phyloP scores from a whole-genome alignment of 2,888 invertebrate genomes.

The Notocelia uddmanniana region DNA sequence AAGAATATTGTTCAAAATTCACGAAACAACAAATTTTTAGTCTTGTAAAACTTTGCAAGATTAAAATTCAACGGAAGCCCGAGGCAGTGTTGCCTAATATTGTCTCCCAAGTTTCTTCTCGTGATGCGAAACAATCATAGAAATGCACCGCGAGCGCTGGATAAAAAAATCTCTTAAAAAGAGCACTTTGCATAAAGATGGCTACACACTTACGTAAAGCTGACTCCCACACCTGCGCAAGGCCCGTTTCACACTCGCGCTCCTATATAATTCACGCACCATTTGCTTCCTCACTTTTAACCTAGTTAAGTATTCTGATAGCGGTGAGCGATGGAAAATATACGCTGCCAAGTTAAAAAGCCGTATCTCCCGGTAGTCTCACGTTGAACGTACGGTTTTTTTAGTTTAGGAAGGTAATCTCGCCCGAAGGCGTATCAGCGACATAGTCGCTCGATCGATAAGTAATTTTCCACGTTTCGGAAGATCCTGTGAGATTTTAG shows the following conservation, averaged over 20 bases:
- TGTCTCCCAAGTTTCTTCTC: neutral
- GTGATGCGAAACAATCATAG: neutral
- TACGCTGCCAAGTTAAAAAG: neutral
- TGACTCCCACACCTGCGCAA: slow-evolving; percentile 33
- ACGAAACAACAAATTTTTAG: neutral
- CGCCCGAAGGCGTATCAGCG: slow-evolving; percentile 13
- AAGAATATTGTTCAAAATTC: neutral
- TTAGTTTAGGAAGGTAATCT: neutral
- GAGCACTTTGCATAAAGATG: neutral
- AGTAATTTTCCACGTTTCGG: slow-evolving; percentile 19
- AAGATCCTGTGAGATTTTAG: slow-evolving; percentile 16
- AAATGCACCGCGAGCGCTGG: neutral
- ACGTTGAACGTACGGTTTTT: neutral
- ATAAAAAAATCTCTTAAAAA: neutral
- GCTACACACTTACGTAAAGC: neutral
- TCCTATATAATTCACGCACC: slow-evolving; percentile 47
- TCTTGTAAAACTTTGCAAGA: slow-evolving; percentile 12
- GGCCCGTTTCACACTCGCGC: slow-evolving; percentile 21
- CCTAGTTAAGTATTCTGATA: slow-evolving; percentile 44
- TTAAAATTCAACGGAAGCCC: neutral
- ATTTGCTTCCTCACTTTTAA: slow-evolving; percentile 45
- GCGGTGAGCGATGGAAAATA: slow-evolving; percentile 25
- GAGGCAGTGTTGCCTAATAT: neutral
- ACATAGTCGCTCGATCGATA: slow-evolving; percentile 7
- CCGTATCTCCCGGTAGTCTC: neutral